These are phyloP conservation scores for Bungarus multicinctus DNA, from an alignment of 2,113 vertebrate genomes.

Conservation along the genomic window DNA sequence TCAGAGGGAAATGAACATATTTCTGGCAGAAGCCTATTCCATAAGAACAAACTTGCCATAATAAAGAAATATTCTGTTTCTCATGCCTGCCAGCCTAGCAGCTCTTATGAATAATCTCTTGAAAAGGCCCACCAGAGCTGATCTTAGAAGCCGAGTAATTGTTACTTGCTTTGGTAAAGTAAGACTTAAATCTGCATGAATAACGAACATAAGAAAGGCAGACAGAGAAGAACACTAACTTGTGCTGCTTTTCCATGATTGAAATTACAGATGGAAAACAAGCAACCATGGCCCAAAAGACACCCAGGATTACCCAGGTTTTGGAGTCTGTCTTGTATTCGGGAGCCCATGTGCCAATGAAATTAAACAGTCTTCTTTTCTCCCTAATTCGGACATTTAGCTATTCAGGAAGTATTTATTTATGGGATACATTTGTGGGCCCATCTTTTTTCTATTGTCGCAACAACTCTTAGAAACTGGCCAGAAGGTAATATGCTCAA, in stretches of 20 bases:
- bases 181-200: not conserved
- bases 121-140: not conserved
- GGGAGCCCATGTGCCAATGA: slow-evolving; percentile 44
- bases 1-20: not conserved
- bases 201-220: not conserved
- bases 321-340: not conserved
- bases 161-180: not conserved
- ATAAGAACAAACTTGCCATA: not conserved
- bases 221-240: slow-evolving; percentile 25
- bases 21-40: not conserved
- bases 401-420: slow-evolving; percentile 16
- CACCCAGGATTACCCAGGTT: not conserved
- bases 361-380: slow-evolving; percentile 23
- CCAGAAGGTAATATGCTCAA: not conserved
- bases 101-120: not conserved
- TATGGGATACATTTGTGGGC: not conserved
- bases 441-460: not conserved
- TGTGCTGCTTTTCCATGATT: slow-evolving; percentile 13
- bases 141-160: not conserved
- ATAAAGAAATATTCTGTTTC: not conserved
- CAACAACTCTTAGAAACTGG: not conserved
- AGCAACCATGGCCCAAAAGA: slow-evolving; percentile 5
- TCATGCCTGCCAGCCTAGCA: not conserved
- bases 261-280: not conserved
- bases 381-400: not conserved